Evolutionary conservation across 2,113 vertebrate species (phyloP).

Genomic region (Phyllopteryx taeniolatus): DNA sequence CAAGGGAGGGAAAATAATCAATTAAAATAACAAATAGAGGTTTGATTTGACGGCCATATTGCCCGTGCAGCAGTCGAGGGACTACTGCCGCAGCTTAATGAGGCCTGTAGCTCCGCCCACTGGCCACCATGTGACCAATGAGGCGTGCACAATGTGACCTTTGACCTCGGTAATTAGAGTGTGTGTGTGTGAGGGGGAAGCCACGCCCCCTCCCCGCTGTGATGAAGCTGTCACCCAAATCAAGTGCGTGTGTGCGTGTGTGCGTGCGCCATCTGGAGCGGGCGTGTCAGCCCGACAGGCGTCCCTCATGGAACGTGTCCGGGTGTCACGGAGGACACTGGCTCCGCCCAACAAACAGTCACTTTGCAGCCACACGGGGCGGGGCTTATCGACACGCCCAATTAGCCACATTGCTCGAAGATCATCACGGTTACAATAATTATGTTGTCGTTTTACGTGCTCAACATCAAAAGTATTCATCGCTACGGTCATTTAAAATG

Average conservation of each 20-base stretch:
- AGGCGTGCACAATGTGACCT: neutral
- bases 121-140: neutral
- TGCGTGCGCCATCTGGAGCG: constrained; percentile 58
- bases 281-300: neutral
- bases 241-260: constrained; percentile 14
- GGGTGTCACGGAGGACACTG: neutral
- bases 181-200: constrained; percentile 17
- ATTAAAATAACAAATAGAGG: neutral
- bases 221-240: constrained; percentile 65
- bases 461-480: too few relatives aligned
- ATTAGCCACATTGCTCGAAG: neutral
- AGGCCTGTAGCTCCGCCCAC: neutral
- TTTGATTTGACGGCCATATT: neutral
- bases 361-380: neutral
- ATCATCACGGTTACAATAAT: neutral
- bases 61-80: neutral
- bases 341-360: neutral
- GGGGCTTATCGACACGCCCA: neutral
- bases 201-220: constrained; percentile 49
- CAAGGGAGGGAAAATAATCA: neutral
- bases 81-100: too few relatives aligned
- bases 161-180: neutral
- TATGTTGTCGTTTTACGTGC: too few relatives aligned
- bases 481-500: too few relatives aligned
- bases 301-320: neutral